Base-by-base conservation (phyloP, 2,113 vertebrate genomes). In the Xiphophorus hellerii region DNA sequence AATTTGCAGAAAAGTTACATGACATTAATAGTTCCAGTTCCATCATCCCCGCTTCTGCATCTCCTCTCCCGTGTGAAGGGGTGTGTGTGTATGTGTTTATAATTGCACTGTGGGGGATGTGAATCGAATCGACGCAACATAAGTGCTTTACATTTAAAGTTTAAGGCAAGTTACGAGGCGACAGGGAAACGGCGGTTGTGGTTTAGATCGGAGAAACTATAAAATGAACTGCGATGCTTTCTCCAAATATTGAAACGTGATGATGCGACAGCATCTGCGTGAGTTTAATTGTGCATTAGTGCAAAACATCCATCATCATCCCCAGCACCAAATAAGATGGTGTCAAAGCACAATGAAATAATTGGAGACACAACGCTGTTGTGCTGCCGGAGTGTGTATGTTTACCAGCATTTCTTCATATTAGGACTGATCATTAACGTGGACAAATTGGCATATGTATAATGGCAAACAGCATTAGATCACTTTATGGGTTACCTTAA, bases 381-480 rank as follows among this genome's bases (percentile, higher is more conserved):
- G 30, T 65, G 39, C 42, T 70, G 61, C 7, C 25, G 27, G 37
- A 25, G 1, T 17, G 14, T 48, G 15, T 66, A 42, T 66, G 61
- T 68, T 61, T 42, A 42, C 70, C 25, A 44, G 60, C 60, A 5
- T 65, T 28, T 28, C 5, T 64, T 22, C 20, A 31, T 64, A 33
- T 73, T 80, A 25, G 22, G 17, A 63, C 58, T 22, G 29, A 61
- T 76, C 73, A 81, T 74, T 60, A 73, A 13, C n/a, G 37, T 42
- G 39, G 37, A 37, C 69, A 69, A 74, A 73, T 39, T 22, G 28
- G 44, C 3, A 67, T 80, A n/a, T 69, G 35, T 73, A 30, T 5
- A 76, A 30, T 8, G 27, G 31, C 28, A 69, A 84, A 84, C 70
- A 54, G 37, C 69, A 74, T 73, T 37, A 84, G 33, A 61, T 33